A percentile compares a stretch with the other conserved stretches of the same genome.
These are phyloP conservation scores for Nemotelus nigrinus DNA, from an alignment of 2,888 invertebrate species.

Conservation along the genomic window DNA sequence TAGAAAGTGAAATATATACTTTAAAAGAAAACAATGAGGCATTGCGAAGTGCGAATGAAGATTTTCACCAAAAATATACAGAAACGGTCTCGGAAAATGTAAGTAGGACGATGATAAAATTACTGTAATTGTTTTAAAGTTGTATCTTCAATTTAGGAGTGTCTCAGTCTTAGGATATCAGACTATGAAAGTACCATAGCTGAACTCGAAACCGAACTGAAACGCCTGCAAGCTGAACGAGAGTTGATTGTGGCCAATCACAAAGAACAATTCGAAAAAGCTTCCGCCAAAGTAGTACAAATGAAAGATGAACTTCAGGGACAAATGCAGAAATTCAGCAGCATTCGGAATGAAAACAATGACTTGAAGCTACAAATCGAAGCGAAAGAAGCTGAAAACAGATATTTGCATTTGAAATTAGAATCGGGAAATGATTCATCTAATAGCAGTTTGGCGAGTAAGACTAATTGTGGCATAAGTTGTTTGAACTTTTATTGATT, in stretches of 20 bases:
- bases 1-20: neutral
- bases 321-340: constrained; percentile 1
- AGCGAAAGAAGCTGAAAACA: neutral
- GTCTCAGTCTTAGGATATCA: neutral
- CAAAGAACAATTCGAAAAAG: constrained; percentile 28
- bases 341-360: constrained; percentile 14
- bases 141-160: constrained; percentile 3
- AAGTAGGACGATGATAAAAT: neutral
- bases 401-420: neutral
- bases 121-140: too few relatives aligned
- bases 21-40: constrained; percentile 2
- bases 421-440: neutral
- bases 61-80: neutral
- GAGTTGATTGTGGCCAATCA: neutral
- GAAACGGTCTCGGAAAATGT: constrained; percentile 10
- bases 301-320: constrained; percentile 10
- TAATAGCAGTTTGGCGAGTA: neutral
- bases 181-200: constrained; percentile 9
- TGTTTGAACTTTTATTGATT: neutral
- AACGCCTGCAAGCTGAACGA: neutral
- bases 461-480: neutral
- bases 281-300: neutral
- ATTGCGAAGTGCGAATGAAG: neutral
- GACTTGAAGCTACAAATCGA: constrained; percentile 2
- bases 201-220: constrained; percentile 12